Conservation (phyloP, 2,888 invertebrate species). For the Gymnocheta viridis region DNA sequence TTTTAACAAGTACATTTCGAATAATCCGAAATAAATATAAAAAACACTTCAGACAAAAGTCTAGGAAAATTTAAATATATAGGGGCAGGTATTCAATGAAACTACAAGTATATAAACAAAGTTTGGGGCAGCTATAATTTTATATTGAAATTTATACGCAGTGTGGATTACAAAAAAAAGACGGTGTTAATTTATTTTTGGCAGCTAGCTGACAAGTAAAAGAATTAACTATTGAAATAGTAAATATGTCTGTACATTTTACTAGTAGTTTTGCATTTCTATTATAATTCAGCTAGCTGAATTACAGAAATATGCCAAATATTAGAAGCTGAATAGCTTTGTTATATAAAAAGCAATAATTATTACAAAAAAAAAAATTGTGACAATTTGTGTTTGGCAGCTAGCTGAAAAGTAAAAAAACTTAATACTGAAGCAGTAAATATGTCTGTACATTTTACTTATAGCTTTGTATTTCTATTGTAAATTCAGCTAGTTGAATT, state of each 20-base stretch:
- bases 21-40: neutral
- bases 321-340: too few relatives aligned
- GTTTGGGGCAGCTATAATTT: slow-evolving; percentile 26
- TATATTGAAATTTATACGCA: neutral
- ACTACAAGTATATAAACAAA: neutral
- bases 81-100: slow-evolving; percentile 24
- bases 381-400: neutral
- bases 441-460: neutral
- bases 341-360: too few relatives aligned
- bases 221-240: neutral
- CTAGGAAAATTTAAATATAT: slow-evolving; percentile 19
- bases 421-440: neutral
- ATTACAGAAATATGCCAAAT: too few relatives aligned
- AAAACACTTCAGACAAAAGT: slow-evolving; percentile 15
- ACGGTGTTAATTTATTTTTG: neutral
- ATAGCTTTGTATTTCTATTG: neutral
- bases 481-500: slow-evolving; percentile 20
- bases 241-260: neutral
- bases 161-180: neutral
- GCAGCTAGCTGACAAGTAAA: slow-evolving; percentile 4
- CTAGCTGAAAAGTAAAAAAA: slow-evolving; percentile 4
- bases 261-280: neutral
- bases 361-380: neutral
- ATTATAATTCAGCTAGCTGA: slow-evolving; percentile 13
- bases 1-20: slow-evolving; percentile 46